Base-by-base conservation (phyloP, 2,797 vertebrate genomes). In the Falco rusticolus region DNA sequence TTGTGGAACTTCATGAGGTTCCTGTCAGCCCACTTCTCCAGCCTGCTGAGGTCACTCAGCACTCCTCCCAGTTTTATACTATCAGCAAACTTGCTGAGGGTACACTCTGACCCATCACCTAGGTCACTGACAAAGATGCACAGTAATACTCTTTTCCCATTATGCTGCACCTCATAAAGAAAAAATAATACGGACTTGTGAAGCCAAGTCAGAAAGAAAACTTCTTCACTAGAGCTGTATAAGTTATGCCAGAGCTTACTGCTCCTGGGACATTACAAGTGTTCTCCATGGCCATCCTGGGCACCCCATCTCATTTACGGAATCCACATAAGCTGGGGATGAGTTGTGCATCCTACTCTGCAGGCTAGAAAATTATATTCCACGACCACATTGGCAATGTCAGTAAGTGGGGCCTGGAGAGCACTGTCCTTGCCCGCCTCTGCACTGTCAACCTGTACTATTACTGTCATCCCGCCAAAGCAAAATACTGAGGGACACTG, bases 151-250 rank as follows among this genome's bases (percentile, higher is more conserved):
- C 6, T 85, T 75, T 82, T 60, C 34, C 45, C 22, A 41, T 74
- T 43, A n/a, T 7, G 10, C 8, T 61, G 33, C 45, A 74, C 6
- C 16, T 83, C 41, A 15, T 57, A 76, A 77, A 77, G 11, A 51
- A 87, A 78, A 47, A 31, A 19, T 16, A 78, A 41, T 5, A 47
- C 1, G 21, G n/a, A 66, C 16, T 66, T 41, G 4, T 54, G 33
- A 84, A 86, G 41, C 15, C 43, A 80, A 84, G 34, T 39, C 26
- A 88, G 69, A 94, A 93, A 72, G 21, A 78, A 93, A 77, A 81
- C 13, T 11, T 76, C 39, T 91, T 93, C 70, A 56, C 8, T 19
- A 80, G 25, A 80, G 53, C 28, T 79, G 45, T 33, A 37, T 28
- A 84, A 78, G 22, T 10, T 54, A 20, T 16, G 86, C 3, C 25